Conservation (phyloP, 2,888 invertebrate species). For the Malachius bipustulatus region DNA sequence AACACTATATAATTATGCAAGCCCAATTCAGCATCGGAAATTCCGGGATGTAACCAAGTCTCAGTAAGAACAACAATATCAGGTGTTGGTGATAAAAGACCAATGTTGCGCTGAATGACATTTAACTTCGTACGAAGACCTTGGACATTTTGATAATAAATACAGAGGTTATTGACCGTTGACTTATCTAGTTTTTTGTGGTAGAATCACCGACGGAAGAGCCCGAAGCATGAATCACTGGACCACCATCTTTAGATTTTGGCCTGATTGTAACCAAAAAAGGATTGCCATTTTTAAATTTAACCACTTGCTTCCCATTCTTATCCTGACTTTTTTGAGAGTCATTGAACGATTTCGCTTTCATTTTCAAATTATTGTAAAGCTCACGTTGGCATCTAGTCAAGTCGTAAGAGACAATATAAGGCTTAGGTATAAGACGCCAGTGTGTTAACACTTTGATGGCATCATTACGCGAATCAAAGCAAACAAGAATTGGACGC, state of each 20-base stretch:
- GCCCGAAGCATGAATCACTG: too few relatives aligned
- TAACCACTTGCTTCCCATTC: background rate
- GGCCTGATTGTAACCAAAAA: constrained; percentile 4
- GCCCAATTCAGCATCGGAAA: constrained; percentile 5
- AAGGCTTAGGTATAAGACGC: constrained; percentile 7
- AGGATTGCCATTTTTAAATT: background rate
- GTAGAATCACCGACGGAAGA: too few relatives aligned
- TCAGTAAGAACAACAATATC: background rate
- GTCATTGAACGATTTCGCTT: constrained; percentile 1
- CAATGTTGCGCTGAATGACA: constrained; percentile 9
- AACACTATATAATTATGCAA: constrained; percentile 6
- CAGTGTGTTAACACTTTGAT: constrained; percentile 6
- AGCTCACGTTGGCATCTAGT: too few relatives aligned
- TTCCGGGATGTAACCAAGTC: too few relatives aligned
- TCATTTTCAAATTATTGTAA: constrained; percentile 4
- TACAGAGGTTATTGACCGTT: constrained; percentile 3
- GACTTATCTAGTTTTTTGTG: constrained; percentile 5
- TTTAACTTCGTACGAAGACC: constrained; percentile 4
- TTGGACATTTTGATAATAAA: constrained; percentile 5
- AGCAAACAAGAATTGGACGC: constrained; percentile 5
- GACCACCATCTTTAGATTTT: background rate
- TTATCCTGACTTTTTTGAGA: background rate
- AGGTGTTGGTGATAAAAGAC: constrained; percentile 3
- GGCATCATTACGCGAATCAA: constrained; percentile 6
- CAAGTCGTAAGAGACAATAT: background rate